These are phyloP conservation scores for Aix galericulata DNA, from an alignment of 2,113 vertebrate genomes.

Conservation along the genomic window DNA sequence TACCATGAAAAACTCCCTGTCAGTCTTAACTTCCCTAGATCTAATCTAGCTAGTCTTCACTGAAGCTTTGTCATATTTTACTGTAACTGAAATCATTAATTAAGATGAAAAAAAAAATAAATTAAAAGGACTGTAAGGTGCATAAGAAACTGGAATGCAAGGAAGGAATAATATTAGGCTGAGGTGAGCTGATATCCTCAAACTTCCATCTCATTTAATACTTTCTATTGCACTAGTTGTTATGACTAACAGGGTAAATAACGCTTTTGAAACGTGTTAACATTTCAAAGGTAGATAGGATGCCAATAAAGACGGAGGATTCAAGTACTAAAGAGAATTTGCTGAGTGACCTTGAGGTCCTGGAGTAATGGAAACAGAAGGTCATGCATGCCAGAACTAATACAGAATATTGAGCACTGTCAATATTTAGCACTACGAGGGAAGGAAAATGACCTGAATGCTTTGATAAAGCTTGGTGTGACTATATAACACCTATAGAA, in stretches of 20 bases:
- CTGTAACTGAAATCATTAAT: neutral
- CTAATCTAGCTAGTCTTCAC: neutral
- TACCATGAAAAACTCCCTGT: fast-evolving
- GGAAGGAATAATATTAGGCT: neutral
- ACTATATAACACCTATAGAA: neutral
- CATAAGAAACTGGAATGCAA: neutral
- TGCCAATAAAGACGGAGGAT: neutral
- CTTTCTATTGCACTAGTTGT: neutral
- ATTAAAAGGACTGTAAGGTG: neutral
- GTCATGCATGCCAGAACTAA: neutral
- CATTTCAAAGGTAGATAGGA: neutral
- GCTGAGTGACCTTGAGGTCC: neutral
- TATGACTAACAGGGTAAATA: neutral
- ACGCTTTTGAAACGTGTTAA: neutral
- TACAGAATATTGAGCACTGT: neutral
- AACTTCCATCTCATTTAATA: neutral
- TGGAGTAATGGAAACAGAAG: neutral
- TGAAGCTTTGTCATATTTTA: neutral
- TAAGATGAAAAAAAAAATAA: neutral
- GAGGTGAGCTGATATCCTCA: neutral
- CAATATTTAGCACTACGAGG: neutral
- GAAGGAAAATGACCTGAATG: fast-evolving
- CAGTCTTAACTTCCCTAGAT: neutral
- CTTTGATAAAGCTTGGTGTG: neutral
- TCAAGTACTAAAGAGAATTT: neutral